A percentile compares a stretch with the other conserved stretches of the same genome.
These are phyloP conservation scores for Smutsia temminckii DNA, from an alignment of 2,797 vertebrate species.

Conservation along the genomic window DNA sequence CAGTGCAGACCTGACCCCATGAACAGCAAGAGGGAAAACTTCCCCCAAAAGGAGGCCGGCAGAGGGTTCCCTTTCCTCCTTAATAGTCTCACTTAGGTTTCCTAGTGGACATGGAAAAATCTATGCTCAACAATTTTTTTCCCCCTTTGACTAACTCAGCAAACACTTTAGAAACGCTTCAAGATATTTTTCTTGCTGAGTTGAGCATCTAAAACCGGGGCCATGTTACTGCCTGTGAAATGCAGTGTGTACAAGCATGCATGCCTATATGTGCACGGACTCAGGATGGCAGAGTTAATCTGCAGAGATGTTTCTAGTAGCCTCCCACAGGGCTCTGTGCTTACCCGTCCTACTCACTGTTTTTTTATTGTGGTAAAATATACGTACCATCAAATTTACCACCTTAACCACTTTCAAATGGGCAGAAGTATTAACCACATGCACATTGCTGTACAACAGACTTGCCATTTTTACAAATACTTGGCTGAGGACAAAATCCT, in stretches of 20 bases:
- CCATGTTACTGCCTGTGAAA: background rate
- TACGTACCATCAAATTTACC: background rate
- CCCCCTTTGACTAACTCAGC: background rate
- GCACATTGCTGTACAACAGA: background rate
- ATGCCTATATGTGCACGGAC: fast-evolving
- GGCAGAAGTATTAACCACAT: background rate
- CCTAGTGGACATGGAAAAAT: background rate
- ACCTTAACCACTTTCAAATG: background rate
- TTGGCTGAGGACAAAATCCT: background rate
- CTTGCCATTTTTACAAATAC: background rate
- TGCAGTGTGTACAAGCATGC: fast-evolving
- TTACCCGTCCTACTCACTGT: background rate
- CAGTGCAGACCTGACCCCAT: background rate
- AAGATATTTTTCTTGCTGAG: background rate
- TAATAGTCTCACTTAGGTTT: background rate
- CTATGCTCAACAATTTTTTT: background rate
- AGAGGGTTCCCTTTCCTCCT: too few relatives aligned
- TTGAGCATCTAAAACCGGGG: background rate
- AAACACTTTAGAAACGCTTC: background rate
- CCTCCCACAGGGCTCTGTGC: background rate
- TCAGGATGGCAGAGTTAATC: background rate
- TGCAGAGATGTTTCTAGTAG: background rate
- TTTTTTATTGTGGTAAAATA: background rate
- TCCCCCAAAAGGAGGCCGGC: fast-evolving
- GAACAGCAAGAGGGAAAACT: background rate